Evolutionary conservation across 2,888 invertebrate species (phyloP), one percentile per base, ranked within the genome.

Genomic region (Cryptus armator): DNA sequence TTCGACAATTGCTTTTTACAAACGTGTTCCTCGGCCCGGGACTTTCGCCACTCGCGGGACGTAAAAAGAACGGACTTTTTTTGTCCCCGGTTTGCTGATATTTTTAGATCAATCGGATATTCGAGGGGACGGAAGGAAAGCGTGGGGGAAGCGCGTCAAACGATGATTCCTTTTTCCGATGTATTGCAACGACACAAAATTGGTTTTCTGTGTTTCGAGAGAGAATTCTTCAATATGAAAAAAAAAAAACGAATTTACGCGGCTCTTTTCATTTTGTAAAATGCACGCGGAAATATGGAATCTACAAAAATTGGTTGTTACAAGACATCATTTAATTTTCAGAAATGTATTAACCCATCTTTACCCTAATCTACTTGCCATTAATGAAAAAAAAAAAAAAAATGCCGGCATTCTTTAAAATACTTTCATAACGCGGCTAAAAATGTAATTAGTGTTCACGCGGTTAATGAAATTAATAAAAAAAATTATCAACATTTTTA

Each of bases 1-100:
- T 75, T 75, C 83, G 79, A 75, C 74, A 83, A 83, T 83, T 83
- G 75, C 79, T 56, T 71, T 64, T 44, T 29, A 62, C 29, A 59
- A 59, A 59, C 29, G 59, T 37, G 37, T 59, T 59, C 12, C 29
- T 10, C 24, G 7, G 37, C 37, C 37, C 29, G 6, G 71, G 53
- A 24, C 2, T 2, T 56, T 29, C 44, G 19, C 6, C 66, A 51
- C 16, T 51, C 51, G 14, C 32, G 37, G 43, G 9, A 37, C 16
- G 19, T 12, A 43, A 37, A 37, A n/a, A 43, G 7, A 64, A 7
- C 32, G 29, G n/a, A 32, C 7, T 29, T 7, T 37, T 64, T 16
- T n/a, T 51, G 14, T 51, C 51, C 3, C 32, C 37, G 16, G 43
- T 19, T 64, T 37, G n/a, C 32, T 37, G 64, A 64, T 64, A 64